Conservation (phyloP, 2,888 invertebrate genomes). For the Caenorhabditis sulstoni region DNA sequence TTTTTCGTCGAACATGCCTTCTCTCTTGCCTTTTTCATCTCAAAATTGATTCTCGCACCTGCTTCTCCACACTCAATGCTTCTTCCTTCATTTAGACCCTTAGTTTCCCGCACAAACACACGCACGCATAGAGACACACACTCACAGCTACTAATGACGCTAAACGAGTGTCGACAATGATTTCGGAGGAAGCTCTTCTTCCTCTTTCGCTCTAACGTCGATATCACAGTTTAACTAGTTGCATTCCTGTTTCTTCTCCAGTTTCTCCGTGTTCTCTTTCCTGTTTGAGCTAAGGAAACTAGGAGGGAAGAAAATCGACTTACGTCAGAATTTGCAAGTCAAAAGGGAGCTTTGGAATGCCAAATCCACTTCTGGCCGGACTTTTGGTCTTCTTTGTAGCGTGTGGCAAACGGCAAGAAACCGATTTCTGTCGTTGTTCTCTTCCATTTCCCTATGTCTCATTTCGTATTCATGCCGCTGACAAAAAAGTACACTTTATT, state of each 20-base stretch:
- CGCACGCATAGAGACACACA: constrained; percentile 20
- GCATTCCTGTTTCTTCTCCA: not conserved
- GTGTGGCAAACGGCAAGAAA: not conserved
- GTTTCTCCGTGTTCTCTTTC: not conserved
- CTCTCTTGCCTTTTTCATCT: constrained; percentile 30
- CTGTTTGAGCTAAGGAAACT: not conserved
- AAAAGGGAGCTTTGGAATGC: constrained; percentile 23
- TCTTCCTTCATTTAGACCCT: constrained; percentile 28
- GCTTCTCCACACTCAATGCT: not conserved
- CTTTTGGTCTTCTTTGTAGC: constrained; percentile 30
- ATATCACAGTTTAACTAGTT: not conserved
- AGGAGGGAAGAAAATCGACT: constrained; percentile 2
- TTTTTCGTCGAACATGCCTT: constrained; percentile 47
- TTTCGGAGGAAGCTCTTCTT: constrained; percentile 22
- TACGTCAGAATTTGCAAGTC: constrained; percentile 49
- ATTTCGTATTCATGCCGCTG: constrained; percentile 3
- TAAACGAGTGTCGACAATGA: constrained; percentile 37
- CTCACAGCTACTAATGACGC: constrained; percentile 41
- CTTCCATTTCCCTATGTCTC: not conserved
- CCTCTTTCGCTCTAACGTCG: not conserved
- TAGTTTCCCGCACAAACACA: constrained; percentile 21
- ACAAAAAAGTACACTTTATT: not conserved
- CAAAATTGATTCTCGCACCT: constrained; percentile 31
- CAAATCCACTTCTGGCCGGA: constrained; percentile 23
- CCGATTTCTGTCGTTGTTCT: constrained; percentile 8